A percentile compares a stretch with the other conserved stretches of the same genome.
phyloP scores from a whole-genome alignment of 2,888 invertebrate genomes.

The Polymixis flavicincta region DNA sequence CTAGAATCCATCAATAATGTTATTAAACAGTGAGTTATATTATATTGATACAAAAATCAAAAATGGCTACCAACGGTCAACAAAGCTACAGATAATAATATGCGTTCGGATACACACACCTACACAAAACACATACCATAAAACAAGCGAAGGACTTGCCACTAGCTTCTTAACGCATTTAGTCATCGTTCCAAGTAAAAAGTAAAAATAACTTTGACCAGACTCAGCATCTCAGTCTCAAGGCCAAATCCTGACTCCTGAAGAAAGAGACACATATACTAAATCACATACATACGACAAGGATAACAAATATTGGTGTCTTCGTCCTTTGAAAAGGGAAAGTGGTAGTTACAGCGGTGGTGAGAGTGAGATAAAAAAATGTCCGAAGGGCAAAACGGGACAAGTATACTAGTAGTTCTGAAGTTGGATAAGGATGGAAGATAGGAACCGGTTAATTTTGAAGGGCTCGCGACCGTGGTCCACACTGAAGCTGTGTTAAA shows the following conservation, averaged over 20 bases:
- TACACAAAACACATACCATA: constrained; percentile 69
- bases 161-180: constrained; percentile 85
- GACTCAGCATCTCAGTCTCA: constrained; percentile 88
- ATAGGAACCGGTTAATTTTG: constrained; percentile 89
- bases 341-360: constrained; percentile 86
- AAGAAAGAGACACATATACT: constrained; percentile 73
- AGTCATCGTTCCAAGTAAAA: constrained; percentile 89
- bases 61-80: constrained; percentile 68
- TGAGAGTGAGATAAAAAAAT: constrained; percentile 90
- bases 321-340: constrained; percentile 91
- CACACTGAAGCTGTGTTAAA: constrained; percentile 79
- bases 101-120: constrained; percentile 65
- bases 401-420: constrained; percentile 57
- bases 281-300: constrained; percentile 57
- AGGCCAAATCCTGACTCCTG: constrained; percentile 87
- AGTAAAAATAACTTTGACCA: constrained; percentile 89
- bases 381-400: constrained; percentile 84
- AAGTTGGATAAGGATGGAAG: constrained; percentile 70
- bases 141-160: constrained; percentile 68
- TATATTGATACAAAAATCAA: constrained; percentile 44
- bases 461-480: constrained; percentile 87
- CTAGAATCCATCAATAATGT: background rate
- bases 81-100: constrained; percentile 65
- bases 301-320: constrained; percentile 77
- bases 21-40: background rate